Evolutionary conservation across 64 coral and sea anemone genomes (phyloP), one percentile per base, ranked within the genome.

Genomic region (Actinia equina): DNA sequence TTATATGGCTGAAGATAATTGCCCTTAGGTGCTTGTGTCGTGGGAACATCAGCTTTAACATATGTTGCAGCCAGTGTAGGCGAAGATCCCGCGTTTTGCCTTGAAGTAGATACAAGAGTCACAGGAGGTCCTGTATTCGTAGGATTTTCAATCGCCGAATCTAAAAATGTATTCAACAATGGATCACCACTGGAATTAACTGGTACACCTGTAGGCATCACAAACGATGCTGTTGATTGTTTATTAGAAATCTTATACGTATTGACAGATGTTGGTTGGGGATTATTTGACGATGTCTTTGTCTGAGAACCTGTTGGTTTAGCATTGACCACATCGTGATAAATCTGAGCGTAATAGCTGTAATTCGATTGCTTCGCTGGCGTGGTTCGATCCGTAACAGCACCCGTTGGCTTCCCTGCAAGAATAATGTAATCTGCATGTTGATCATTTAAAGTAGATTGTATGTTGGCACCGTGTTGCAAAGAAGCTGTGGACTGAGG

Each of bases 111-210:
- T 42, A 74, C 26, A 7, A 74, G 26, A 9, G 69, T 13, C 6
- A 10, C 69, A 74, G 69, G 25, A 27, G 23, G 25, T 3, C 26
- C 69, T 42, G 69, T 74, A 30, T 41, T 74, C 15, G 69, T 1
- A 27, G 69, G 69, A 74, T 41, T 25, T 27, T 74, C 69, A 42
- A 74, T 74, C 11, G 69, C 69, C 69, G 69, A 74, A 41, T 74
- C 26, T 49, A 82, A 15, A 82, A 82, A 82, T 11, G 10, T 82
- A 27, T 57, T 82, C 43, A 82, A 27, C 10, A 82, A 23, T 51
- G 80, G 80, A 57, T 82, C 80, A 6, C 53, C 53, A 20, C 53
- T 82, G 7, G 53, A 52, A 26, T 82, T 82, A 57, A 82, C 80
- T 51, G 80, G 80, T 82, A 52, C 53, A 2, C 80, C 80, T 2